A percentile compares a stretch with the other conserved stretches of the same genome.
phyloP scores from a whole-genome alignment of 1,140 invertebrate species.

The Zaprionus ornatus region DNA sequence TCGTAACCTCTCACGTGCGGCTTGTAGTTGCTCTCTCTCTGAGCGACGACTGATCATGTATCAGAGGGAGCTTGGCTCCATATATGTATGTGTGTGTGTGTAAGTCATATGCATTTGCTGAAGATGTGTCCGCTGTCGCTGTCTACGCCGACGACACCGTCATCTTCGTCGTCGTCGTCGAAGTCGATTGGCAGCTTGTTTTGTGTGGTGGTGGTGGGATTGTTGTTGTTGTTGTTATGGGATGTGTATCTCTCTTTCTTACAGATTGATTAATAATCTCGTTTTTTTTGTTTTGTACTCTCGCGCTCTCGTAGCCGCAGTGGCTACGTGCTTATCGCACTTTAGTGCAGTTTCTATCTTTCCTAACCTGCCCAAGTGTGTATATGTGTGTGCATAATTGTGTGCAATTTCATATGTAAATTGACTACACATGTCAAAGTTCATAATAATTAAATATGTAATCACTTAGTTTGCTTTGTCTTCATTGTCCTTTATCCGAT shows the following conservation, averaged over 20 bases:
- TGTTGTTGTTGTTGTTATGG: conserved; percentile 16
- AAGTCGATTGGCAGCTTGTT: conserved; percentile 57
- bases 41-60: conserved; percentile 48
- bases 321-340: conserved; percentile 77
- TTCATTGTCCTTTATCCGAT: conserved; percentile 9
- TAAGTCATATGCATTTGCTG: conserved; percentile 61
- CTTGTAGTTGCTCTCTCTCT: conserved; percentile 40
- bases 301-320: conserved; percentile 34
- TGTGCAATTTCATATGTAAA: conserved; percentile 25
- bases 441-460: conserved; percentile 68
- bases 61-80: neutral
- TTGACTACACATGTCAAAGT: conserved; percentile 56
- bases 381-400: neutral
- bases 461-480: conserved; percentile 40
- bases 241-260: conserved; percentile 76
- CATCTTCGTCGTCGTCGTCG: conserved; percentile 39
- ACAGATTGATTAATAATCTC: conserved; percentile 81
- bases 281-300: conserved; percentile 48
- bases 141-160: conserved; percentile 29
- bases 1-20: conserved; percentile 41
- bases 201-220: conserved; percentile 39
- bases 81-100: conserved; percentile 25
- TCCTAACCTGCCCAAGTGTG: conserved; percentile 28
- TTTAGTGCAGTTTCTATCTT: conserved; percentile 73
- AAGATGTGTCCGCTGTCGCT: conserved; percentile 74